Base-by-base conservation (phyloP, 1,140 invertebrate genomes). In the Lepidurus arcticus region DNA sequence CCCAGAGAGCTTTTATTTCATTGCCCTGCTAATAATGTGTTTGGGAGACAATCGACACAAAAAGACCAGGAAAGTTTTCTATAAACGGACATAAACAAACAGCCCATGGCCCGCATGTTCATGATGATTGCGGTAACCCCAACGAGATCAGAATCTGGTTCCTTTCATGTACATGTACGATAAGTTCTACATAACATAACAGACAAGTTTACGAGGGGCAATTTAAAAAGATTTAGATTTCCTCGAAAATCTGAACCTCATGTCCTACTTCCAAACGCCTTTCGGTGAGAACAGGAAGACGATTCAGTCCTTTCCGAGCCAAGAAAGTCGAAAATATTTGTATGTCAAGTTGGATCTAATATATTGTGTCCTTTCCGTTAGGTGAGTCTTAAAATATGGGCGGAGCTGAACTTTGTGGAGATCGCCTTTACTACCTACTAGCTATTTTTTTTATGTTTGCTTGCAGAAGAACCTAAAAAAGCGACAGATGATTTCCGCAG, bases 281-380 rank as follows among this genome's bases (percentile, higher is more conserved):
- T 34, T 34, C 34, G 34, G 34, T 34, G 34, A 3, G 34, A 34
- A 34, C 34, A 34, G 34, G 34, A 34, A 34, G 34, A 34, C 3
- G 34, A 34, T 34, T 34, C 34, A 34, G 34, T 34, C 34, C 34
- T 34, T 34, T 34, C 34, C 34, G 34, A 34, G 34, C 34, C 34
- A 34, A 34, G 13, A 21, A 13, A 21, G 16, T 21, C 53, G 21
- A 1, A 16, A n/a, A 13, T 13, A 7, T 65, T 65, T 13, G 13
- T 13, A 13, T 65, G 53, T 65, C 53, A 65, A 65, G 16, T 7
- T 1, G 16, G 53, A 65, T 65, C n/a, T 65, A 4, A 16, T 13
- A 16, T 13, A 65, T 65, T 65, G 53, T 65, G 53, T 65, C 53
- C 13, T 65, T 65, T 65, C 53, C 53, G 53, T 65, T 65, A 65